These are phyloP conservation scores for Drosophila kambysellisi DNA, from an alignment of 2,888 invertebrate genomes.

Conservation along the genomic window DNA sequence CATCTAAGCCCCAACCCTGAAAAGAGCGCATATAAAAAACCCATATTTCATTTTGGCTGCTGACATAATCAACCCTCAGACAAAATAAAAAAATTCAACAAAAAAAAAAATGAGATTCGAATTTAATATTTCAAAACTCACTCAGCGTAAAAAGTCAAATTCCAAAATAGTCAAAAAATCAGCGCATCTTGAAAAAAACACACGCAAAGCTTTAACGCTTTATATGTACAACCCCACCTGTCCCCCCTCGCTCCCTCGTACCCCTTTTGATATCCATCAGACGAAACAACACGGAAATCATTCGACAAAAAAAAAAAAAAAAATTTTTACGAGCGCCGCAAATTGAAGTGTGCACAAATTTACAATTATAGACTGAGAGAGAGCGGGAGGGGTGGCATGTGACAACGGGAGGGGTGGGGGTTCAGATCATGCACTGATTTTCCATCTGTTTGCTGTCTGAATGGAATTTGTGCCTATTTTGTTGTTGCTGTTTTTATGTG, in stretches of 20 bases:
- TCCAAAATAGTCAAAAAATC: slow-evolving; percentile 13
- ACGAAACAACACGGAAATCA: slow-evolving; percentile 68
- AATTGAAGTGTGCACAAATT: slow-evolving; percentile 74
- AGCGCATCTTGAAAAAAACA: slow-evolving; percentile 15
- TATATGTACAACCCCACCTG: slow-evolving; percentile 16
- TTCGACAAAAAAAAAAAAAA: slow-evolving; percentile 39
- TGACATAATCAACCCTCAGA: slow-evolving; percentile 59
- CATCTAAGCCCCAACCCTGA: slow-evolving; percentile 28
- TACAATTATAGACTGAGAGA: slow-evolving; percentile 47
- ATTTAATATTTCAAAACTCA: slow-evolving; percentile 33
- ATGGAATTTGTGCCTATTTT: slow-evolving; percentile 11
- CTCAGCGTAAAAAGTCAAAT: slow-evolving; percentile 22
- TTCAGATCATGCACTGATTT: slow-evolving; percentile 58
- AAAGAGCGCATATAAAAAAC: slow-evolving; percentile 42
- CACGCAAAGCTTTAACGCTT: slow-evolving; percentile 18
- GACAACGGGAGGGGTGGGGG: slow-evolving; percentile 5
- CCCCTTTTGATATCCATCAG: slow-evolving; percentile 6
- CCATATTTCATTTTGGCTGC: slow-evolving; percentile 54
- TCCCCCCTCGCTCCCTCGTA: background rate
- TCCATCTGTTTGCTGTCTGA: slow-evolving; percentile 19
- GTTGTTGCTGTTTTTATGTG: background rate
- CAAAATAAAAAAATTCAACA: background rate
- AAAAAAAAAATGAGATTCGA: slow-evolving; percentile 1
- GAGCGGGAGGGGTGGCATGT: background rate
- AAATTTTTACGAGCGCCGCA: slow-evolving; percentile 67